Evolutionary conservation across 2,797 vertebrate genomes (phyloP).

Genomic region (Lophotriccus pileatus): DNA sequence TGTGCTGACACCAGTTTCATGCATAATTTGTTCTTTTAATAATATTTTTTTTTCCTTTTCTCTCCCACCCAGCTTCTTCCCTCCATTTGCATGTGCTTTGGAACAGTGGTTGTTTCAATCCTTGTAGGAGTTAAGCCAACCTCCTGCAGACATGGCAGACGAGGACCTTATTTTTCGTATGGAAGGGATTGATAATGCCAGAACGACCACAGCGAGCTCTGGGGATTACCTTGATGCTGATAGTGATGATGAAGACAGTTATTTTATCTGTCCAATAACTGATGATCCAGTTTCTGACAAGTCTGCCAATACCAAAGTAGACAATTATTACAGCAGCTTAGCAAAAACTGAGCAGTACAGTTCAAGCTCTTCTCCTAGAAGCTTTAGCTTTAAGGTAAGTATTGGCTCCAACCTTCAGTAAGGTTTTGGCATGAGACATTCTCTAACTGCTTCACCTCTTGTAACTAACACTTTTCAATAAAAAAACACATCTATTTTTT

Average conservation of each 20-base stretch:
- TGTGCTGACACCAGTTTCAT: neutral
- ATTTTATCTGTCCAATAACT: conserved; percentile 88
- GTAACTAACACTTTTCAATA: neutral
- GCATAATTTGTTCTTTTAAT: neutral
- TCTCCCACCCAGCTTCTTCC: conserved; percentile 23
- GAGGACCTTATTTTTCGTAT: conserved; percentile 95
- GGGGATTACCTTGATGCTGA: conserved; percentile 71
- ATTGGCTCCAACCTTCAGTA: neutral
- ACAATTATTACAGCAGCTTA: conserved; percentile 76
- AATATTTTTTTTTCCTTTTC: neutral
- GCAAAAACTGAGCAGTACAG: conserved; percentile 70
- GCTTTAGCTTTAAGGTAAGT: conserved; percentile 85
- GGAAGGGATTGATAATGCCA: conserved; percentile 86
- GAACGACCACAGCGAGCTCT: conserved; percentile 22
- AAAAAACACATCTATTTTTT: neutral
- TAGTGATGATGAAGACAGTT: conserved; percentile 84
- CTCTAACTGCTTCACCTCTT: neutral
- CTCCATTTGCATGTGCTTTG: neutral
- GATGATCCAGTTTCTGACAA: conserved; percentile 80
- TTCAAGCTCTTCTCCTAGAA: conserved; percentile 82
- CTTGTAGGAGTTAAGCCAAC: neutral
- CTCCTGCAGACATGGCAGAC: conserved; percentile 81
- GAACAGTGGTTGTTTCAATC: conserved; percentile 47
- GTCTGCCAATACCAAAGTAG: conserved; percentile 69
- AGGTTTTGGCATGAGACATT: neutral